A percentile compares a stretch with the other conserved stretches of the same genome.
Conservation (phyloP, 2,113 vertebrate species). For the Tychaedon coryphoeus region DNA sequence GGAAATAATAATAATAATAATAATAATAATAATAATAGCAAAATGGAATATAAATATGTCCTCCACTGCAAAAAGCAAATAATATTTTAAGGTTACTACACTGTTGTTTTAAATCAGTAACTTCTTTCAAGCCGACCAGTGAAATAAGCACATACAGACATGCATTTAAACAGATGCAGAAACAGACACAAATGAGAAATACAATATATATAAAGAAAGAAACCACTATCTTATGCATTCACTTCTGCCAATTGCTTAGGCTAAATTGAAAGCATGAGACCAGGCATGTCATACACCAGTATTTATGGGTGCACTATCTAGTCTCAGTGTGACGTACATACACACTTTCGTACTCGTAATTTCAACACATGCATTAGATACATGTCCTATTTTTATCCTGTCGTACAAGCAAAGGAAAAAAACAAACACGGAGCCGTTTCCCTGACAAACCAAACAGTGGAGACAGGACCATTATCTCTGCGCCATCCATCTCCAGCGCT, state of each 20-base stretch:
- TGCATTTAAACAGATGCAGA: background rate
- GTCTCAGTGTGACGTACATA: background rate
- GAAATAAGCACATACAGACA: background rate
- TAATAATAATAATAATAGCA: background rate
- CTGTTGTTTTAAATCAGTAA: background rate
- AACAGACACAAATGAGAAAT: background rate
- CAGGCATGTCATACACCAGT: background rate
- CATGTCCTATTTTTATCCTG: conserved; percentile 21
- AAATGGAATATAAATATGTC: background rate
- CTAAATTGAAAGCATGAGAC: background rate
- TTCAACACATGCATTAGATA: conserved; percentile 9
- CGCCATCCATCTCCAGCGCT: background rate
- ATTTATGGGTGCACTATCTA: background rate
- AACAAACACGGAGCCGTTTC: background rate
- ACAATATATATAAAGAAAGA: background rate
- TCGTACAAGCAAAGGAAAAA: background rate
- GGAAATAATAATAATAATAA: background rate
- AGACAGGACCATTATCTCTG: background rate
- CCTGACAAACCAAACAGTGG: background rate
- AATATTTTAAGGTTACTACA: background rate
- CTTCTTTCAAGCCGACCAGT: background rate
- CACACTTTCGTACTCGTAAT: background rate
- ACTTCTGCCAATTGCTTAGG: background rate
- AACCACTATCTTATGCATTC: background rate
- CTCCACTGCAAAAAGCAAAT: background rate